Evolutionary conservation across 1,140 invertebrate genomes (phyloP).

Genomic region (Dufourea novaeangliae): DNA sequence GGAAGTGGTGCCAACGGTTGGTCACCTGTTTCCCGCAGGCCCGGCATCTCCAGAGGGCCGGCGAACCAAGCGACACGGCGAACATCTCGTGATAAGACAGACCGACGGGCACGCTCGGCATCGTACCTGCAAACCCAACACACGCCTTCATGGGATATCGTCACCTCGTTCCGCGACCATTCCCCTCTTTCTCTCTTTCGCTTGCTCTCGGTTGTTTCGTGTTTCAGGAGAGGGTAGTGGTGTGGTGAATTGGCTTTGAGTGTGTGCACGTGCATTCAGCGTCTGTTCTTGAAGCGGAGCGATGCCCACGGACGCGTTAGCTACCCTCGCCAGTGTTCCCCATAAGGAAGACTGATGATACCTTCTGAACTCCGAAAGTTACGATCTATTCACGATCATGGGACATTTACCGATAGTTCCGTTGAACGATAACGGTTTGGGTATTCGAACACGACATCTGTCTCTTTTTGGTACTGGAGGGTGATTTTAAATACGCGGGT

Average conservation of each 20-base stretch:
- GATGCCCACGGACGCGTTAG: not conserved
- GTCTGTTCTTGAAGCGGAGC: slow-evolving; percentile 14
- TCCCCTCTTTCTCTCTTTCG: not conserved
- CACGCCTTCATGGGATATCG: slow-evolving; percentile 69
- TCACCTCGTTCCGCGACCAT: not conserved
- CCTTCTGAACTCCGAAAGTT: not conserved
- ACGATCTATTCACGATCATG: not conserved
- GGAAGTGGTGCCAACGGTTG: slow-evolving; percentile 93
- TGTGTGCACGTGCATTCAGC: slow-evolving; percentile 17
- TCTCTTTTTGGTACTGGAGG: no score
- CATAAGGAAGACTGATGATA: slow-evolving; percentile 14
- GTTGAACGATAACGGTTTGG: not conserved
- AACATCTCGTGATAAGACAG: slow-evolving; percentile 92
- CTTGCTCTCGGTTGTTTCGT: not conserved
- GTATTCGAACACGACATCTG: not conserved
- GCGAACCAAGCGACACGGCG: slow-evolving; percentile 85
- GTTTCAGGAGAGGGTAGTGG: not conserved
- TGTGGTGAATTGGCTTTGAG: slow-evolving; percentile 22
- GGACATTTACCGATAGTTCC: not conserved
- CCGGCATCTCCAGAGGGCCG: slow-evolving; percentile 89
- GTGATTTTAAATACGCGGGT: not conserved
- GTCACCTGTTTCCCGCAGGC: slow-evolving; percentile 92
- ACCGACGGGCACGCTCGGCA: slow-evolving; percentile 79
- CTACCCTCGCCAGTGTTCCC: slow-evolving; percentile 6
- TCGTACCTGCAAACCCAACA: slow-evolving; percentile 79